Conservation (phyloP, 2,797 vertebrate species). For the Pteronotus mesoamericanus region DNA sequence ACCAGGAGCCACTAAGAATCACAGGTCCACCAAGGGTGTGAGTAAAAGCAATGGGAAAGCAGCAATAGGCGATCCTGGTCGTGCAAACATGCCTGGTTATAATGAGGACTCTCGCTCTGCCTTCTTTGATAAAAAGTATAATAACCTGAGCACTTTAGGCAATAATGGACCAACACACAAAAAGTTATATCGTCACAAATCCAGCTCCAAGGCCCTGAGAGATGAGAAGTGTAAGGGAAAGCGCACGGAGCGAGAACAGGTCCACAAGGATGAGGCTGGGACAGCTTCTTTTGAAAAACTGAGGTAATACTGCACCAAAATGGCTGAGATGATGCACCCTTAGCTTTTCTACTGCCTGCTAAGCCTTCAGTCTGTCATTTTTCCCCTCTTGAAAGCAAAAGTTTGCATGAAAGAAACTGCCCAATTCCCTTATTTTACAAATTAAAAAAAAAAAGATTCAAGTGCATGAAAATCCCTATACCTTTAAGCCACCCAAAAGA, state of each 20-base stretch:
- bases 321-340: constrained; percentile 89
- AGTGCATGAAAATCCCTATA: constrained; percentile 96
- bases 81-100: constrained; percentile 90
- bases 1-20: constrained; percentile 88
- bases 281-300: constrained; percentile 99
- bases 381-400: constrained; percentile 90
- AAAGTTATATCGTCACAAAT: constrained; percentile 99
- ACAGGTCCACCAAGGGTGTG: constrained; percentile 91
- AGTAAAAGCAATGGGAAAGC: constrained; percentile 93
- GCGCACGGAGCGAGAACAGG: constrained; percentile 92
- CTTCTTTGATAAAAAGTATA: constrained; percentile 95
- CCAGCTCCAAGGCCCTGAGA: constrained; percentile 95
- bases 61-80: constrained; percentile 86
- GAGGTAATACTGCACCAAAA: constrained; percentile 99
- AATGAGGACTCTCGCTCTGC: constrained; percentile 82
- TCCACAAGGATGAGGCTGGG: constrained; percentile 95
- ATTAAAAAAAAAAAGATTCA: constrained; percentile 81
- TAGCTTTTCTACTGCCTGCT: constrained; percentile 88
- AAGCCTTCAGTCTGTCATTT: constrained; percentile 87
- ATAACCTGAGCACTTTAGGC: constrained; percentile 94
- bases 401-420: constrained; percentile 96
- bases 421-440: constrained; percentile 84
- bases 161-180: constrained; percentile 96
- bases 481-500: constrained; percentile 97
- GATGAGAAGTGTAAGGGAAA: constrained; percentile 98